Evolutionary conservation across 2,113 vertebrate genomes (phyloP), one percentile per base, ranked within the genome.

Genomic region (Malurus cyaneus): DNA sequence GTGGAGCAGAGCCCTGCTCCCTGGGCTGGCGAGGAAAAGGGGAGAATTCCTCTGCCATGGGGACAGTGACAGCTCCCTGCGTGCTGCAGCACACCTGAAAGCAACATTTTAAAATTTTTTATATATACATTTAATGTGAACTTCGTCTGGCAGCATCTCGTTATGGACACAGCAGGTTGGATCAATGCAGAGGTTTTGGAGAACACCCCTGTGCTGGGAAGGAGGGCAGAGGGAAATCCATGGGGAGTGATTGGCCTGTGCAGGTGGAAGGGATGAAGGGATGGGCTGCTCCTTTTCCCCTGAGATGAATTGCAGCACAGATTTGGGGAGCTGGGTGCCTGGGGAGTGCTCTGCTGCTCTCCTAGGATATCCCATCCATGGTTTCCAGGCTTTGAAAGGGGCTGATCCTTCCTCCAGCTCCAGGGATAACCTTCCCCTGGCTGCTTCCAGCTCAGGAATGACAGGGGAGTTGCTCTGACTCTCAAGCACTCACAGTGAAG

Each of bases 31-130:
- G 36, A 32, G 28, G 49, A 46, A 47, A 71, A 70, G 36, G 18
- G 29, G 32, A 76, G 46, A 0, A 1, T 34, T 39, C 50, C 70
- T 52, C 2, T 69, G 70, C 72, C 4, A 1, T 0, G 26, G 14
- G 59, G 50, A 42, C 57, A 57, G 7, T 4, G 12, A 8, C 54
- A 41, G 31, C 46, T 80, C 31, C 78, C 67, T 2, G 2, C 61
- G 66, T 85, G 31, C 83, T 77, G 77, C 81, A 61, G 34, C 21
- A 29, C 57, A 32, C 11, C 65, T 61, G 23, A 26, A 91, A 91
- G 73, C 11, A 50, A 18, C 11, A 3, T 7, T 29, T 24, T 6
- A 46, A 4, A 23, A 32, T 25, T 8, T 34, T 50, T n/a, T 7
- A 1, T 9, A 12, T 20, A 3, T 7, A 4, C 53, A 34, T 71